Conservation (phyloP, 2,113 vertebrate genomes). For the Rhynchomys soricoides region DNA sequence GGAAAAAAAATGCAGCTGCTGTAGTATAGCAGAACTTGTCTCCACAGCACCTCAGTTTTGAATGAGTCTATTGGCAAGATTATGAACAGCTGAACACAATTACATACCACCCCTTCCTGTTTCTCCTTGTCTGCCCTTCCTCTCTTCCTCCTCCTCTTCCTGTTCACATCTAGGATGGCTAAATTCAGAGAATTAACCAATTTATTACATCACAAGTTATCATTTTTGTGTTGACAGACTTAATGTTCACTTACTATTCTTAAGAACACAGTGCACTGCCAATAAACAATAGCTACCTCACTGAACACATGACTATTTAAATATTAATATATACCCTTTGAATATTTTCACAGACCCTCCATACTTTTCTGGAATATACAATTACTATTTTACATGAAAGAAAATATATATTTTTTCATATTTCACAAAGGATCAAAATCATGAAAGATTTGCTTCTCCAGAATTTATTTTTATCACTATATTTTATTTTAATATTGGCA, state of each 20-base stretch:
- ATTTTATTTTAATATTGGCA: neutral
- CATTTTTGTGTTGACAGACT: neutral
- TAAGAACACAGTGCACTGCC: neutral
- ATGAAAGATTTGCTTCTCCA: neutral
- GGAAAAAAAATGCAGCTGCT: neutral
- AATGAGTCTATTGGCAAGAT: neutral
- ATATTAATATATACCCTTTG: neutral
- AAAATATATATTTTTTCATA: neutral
- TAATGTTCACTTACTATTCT: neutral
- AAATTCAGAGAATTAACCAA: neutral
- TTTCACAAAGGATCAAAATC: neutral
- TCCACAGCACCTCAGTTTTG: neutral
- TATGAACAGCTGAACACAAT: neutral
- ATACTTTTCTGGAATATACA: neutral
- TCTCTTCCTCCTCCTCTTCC: accelerated
- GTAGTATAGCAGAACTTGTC: neutral
- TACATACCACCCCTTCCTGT: too few species aligned
- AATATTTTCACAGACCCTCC: neutral
- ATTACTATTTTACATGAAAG: neutral
- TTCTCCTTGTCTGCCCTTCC: accelerated
- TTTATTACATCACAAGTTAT: neutral
- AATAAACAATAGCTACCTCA: neutral
- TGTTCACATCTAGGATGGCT: too few species aligned
- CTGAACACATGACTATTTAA: neutral
- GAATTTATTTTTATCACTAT: neutral